Base-by-base conservation (phyloP, 2,113 vertebrate genomes). In the Lasiurus cinereus region DNA sequence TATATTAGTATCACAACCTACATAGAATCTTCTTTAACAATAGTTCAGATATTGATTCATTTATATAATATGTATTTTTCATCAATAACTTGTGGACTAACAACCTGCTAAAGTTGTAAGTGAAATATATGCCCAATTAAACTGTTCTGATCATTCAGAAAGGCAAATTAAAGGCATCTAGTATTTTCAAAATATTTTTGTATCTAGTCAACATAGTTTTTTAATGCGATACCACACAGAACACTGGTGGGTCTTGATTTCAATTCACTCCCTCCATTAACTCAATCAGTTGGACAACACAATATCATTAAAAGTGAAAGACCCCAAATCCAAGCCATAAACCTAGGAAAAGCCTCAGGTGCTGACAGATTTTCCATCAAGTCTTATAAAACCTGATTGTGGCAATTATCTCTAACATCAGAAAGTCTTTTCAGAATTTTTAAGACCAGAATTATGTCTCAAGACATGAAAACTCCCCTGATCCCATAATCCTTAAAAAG, bases 391-490 rank as follows among this genome's bases (percentile, higher is more conserved):
- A 97, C 74, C 67, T 73, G 91, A 96, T 96, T 96, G 93, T 76
- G 89, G 79, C 94, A 97, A 97, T 97, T 97, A 97, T 96, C 70
- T 89, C 52, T 83, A 79, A 95, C 96, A 96, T 95, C 96, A 95
- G 92, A 97, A 91, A 87, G 83, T 96, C 95, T 94, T 97, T 95
- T 96, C 95, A 96, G 96, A 97, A 97, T 87, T 96, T 97, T 97
- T 97, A 97, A 97, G 95, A 97, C 94, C 46, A 93, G 86, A 97
- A 97, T 97, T 96, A 97, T 83, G 70, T 95, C 96, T 91, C 96
- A 89, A 92, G 89, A 96, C 97, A 97, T 97, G 96, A 97, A 97
- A 97, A 96, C 97, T 94, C 91, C 80, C 93, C 95, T 97, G 94
- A 97, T 97, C 95, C 94, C 66, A 89, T 97, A 97, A 97, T 95